phyloP scores from a whole-genome alignment of 2,113 vertebrate species.

The Baryphthengus martii region DNA sequence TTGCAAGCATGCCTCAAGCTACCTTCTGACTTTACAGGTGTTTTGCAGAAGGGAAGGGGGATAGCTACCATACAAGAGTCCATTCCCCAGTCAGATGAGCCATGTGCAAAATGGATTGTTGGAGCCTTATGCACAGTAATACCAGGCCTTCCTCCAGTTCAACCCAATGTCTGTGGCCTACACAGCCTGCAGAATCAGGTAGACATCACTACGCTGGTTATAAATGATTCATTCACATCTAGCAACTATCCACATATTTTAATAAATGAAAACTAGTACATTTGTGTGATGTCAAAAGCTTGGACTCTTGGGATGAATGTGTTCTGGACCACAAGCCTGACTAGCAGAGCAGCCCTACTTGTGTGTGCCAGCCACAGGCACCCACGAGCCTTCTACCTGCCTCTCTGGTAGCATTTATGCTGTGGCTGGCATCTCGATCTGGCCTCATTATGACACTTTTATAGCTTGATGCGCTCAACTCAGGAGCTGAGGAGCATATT shows the following conservation, averaged over 20 bases:
- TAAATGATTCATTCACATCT: not conserved
- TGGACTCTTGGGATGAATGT: not conserved
- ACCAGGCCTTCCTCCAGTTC: not conserved
- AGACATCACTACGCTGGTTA: not conserved
- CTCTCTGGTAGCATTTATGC: not conserved
- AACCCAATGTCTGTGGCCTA: rapidly evolving
- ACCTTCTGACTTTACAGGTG: not conserved
- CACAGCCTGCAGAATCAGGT: not conserved
- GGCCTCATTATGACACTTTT: not conserved
- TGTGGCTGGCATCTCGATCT: not conserved
- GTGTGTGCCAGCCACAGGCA: rapidly evolving
- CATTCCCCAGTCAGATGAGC: not conserved
- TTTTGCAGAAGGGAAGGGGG: not conserved
- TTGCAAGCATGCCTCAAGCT: not conserved
- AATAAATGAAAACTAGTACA: not conserved
- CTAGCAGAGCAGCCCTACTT: rapidly evolving
- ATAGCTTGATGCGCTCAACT: not conserved
- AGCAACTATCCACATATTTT: not conserved
- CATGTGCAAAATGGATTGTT: not conserved
- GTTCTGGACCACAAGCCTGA: not conserved
- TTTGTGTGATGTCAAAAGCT: not conserved
- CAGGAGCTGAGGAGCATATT: not conserved
- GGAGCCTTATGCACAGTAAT: not conserved
- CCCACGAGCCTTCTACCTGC: not conserved
- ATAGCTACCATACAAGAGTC: not conserved